phyloP scores from a whole-genome alignment of 1,140 invertebrate species.

The Cataglyphis hispanica region DNA sequence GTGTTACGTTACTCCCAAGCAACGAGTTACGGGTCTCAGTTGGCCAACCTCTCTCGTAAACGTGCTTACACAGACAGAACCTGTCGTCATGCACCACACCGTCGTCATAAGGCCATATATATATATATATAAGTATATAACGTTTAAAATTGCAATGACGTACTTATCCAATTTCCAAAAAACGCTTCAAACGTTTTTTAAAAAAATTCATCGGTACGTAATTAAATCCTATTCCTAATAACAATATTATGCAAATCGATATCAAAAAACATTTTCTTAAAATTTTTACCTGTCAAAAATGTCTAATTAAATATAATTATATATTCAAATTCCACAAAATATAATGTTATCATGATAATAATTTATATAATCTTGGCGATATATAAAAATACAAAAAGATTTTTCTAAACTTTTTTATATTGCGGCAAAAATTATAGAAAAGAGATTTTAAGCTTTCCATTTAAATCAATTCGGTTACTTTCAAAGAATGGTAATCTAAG shows the following conservation, averaged over 20 bases:
- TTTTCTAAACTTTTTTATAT: not conserved
- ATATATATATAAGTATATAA: slow-evolving; percentile 17
- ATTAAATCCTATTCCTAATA: not conserved
- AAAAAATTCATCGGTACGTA: not conserved
- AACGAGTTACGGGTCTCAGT: slow-evolving; percentile 69
- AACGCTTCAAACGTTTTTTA: not conserved
- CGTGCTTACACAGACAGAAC: slow-evolving; percentile 61
- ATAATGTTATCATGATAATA: no score
- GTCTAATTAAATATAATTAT: not conserved
- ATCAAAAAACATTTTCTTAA: not conserved
- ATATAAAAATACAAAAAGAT: not conserved
- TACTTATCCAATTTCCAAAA: slow-evolving; percentile 13
- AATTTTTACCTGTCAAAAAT: not conserved
- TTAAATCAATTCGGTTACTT: not conserved
- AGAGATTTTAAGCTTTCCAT: not conserved
- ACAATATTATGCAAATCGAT: not conserved
- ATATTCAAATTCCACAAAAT: no score
- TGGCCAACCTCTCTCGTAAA: slow-evolving; percentile 65
- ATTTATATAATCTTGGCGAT: no score
- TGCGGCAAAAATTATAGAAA: not conserved
- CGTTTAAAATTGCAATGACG: slow-evolving; percentile 41
- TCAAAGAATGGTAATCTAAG: not conserved
- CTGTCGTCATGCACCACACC: slow-evolving; percentile 49
- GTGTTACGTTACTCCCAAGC: slow-evolving; percentile 70
- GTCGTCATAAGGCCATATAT: slow-evolving; percentile 10